phyloP scores from a whole-genome alignment of 1,140 invertebrate genomes.

The Halyomorpha halys region DNA sequence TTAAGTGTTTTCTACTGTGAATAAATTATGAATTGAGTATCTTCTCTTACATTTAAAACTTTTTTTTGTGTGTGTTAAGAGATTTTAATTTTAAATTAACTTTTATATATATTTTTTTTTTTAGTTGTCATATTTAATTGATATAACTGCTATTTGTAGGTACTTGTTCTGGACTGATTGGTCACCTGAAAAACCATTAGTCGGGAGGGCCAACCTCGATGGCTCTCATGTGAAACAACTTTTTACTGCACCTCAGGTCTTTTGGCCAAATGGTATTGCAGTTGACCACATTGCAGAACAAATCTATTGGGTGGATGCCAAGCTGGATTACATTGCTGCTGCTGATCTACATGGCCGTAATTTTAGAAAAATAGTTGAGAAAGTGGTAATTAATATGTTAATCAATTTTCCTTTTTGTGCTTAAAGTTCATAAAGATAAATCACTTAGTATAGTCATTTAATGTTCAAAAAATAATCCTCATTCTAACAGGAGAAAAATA shows the following conservation, averaged over 20 bases:
- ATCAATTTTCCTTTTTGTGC: too few relatives aligned
- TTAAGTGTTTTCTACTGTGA: too few relatives aligned
- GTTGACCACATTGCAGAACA: conserved; percentile 71
- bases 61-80: too few relatives aligned
- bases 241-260: conserved; percentile 48
- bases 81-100: too few relatives aligned
- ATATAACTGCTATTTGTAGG: conserved; percentile 31
- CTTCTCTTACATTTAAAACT: too few relatives aligned
- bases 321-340: conserved; percentile 73
- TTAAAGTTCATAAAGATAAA: too few relatives aligned
- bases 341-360: conserved; percentile 70
- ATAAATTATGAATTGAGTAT: too few relatives aligned
- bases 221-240: conserved; percentile 61
- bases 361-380: conserved; percentile 56
- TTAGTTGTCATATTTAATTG: conserved; percentile 1
- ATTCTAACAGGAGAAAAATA: too few relatives aligned
- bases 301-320: conserved; percentile 81
- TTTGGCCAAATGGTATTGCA: conserved; percentile 81
- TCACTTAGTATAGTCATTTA: too few relatives aligned
- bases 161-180: conserved; percentile 91
- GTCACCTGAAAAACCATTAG: conserved; percentile 62
- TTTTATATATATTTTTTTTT: not conserved
- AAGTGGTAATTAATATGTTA: conserved; percentile 39
- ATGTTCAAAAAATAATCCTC: too few relatives aligned
- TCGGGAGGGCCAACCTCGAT: conserved; percentile 77